phyloP scores from a whole-genome alignment of 64 coral and sea anemone genomes.

The Dendronephthya gigantea region DNA sequence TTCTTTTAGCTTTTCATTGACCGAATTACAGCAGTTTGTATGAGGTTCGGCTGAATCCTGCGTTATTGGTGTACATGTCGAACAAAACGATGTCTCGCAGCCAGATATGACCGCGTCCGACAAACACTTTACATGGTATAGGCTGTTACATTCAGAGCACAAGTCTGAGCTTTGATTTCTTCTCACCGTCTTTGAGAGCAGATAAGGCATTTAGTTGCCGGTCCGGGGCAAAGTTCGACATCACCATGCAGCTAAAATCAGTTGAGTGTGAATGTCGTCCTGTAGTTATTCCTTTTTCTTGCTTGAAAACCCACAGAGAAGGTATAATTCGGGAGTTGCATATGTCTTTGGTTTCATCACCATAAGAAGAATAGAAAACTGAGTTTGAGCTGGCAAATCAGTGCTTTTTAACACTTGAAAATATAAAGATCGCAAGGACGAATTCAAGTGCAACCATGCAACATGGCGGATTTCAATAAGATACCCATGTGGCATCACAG shows the following conservation, averaged over 20 bases:
- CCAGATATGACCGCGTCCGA: background rate
- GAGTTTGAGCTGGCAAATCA: too few relatives aligned
- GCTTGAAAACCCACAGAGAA: too few relatives aligned
- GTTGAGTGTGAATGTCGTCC: too few relatives aligned
- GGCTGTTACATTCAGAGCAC: background rate
- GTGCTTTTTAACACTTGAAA: too few relatives aligned
- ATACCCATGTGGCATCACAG: too few relatives aligned
- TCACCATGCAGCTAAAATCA: constrained; percentile 13
- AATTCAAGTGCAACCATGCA: too few relatives aligned
- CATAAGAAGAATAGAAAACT: too few relatives aligned
- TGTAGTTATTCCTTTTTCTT: too few relatives aligned
- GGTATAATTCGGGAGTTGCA: too few relatives aligned
- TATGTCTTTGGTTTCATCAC: too few relatives aligned
- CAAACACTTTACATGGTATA: background rate
- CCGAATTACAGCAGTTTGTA: background rate
- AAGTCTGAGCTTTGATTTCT: background rate
- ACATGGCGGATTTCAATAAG: too few relatives aligned
- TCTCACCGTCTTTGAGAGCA: background rate
- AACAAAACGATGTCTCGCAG: background rate
- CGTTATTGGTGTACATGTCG: background rate
- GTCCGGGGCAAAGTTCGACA: background rate
- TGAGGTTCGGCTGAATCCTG: background rate
- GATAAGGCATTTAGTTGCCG: background rate
- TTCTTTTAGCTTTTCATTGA: background rate
- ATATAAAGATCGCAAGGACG: too few relatives aligned